phyloP scores from a whole-genome alignment of 2,113 vertebrate species.

The Hirundichthys speculiger region DNA sequence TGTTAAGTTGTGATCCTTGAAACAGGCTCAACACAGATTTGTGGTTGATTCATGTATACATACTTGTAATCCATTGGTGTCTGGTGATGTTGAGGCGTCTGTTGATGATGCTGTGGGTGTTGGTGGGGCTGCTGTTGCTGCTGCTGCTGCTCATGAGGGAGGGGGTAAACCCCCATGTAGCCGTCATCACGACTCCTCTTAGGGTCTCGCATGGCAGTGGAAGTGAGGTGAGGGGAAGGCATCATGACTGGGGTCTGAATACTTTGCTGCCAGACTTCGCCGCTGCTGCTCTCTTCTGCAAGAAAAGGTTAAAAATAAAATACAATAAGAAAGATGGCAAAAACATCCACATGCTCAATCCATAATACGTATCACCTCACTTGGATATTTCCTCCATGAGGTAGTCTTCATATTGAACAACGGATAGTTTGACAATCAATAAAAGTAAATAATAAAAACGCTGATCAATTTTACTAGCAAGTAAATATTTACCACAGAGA shows the following conservation, averaged over 20 bases:
- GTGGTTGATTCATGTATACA: conserved; percentile 19
- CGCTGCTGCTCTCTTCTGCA: conserved; percentile 97
- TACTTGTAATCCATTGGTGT: conserved; percentile 98
- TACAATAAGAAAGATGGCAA: neutral
- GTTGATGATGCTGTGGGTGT: conserved; percentile 81
- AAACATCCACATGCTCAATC: neutral
- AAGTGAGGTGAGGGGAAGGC: conserved; percentile 95
- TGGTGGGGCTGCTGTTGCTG: conserved; percentile 79
- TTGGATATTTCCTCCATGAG: neutral
- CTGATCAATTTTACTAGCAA: too few species aligned
- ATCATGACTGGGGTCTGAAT: conserved; percentile 96
- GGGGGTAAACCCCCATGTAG: conserved; percentile 93
- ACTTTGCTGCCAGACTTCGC: conserved; percentile 93
- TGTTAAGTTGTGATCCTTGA: neutral
- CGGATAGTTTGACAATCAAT: too few species aligned
- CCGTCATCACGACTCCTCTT: conserved; percentile 94
- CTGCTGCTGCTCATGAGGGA: conserved; percentile 92
- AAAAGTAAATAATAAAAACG: too few species aligned
- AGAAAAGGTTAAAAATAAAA: neutral
- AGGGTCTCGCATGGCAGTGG: conserved; percentile 95
- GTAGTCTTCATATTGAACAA: too few species aligned
- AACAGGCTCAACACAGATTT: neutral
- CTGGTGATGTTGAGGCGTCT: conserved; percentile 83
- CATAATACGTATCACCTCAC: neutral
- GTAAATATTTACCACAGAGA: too few species aligned